Conservation (phyloP, 2,113 vertebrate species). For the Nesospiza acunhae region DNA sequence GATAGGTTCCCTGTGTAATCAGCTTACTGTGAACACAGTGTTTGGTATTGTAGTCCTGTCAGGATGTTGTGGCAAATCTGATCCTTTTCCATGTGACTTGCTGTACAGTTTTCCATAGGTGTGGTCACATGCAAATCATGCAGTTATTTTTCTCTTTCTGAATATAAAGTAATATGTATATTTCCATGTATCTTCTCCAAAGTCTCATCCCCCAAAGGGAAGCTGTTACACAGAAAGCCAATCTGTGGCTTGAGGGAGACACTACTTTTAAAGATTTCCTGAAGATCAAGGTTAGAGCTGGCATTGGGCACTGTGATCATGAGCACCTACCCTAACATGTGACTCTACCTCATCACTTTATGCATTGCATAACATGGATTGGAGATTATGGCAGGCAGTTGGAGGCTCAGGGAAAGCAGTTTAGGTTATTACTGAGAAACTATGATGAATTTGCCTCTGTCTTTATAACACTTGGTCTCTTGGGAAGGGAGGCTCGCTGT, state of each 20-base stretch:
- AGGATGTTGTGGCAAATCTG: neutral
- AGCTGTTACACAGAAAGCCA: neutral
- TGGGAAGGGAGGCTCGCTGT: neutral
- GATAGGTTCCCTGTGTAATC: neutral
- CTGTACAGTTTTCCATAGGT: neutral
- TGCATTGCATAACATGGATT: neutral
- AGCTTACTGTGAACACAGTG: neutral
- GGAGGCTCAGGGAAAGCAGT: neutral
- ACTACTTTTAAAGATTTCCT: neutral
- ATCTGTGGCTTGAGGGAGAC: neutral
- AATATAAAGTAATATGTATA: neutral
- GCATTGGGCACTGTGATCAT: neutral
- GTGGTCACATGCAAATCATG: neutral
- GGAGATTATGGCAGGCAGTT: neutral
- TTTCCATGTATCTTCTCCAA: neutral
- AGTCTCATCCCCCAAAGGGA: neutral
- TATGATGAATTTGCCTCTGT: neutral
- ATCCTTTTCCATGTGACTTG: neutral
- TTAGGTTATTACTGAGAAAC: neutral
- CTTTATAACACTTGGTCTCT: neutral
- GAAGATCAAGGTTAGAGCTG: neutral
- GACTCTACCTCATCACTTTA: neutral
- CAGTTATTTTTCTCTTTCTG: neutral
- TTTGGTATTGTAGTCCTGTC: neutral
- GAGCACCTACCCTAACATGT: neutral